A percentile compares a stretch with the other conserved stretches of the same genome.
These are phyloP conservation scores for Trichonephila clavipes DNA, from an alignment of 1,140 invertebrate genomes.

Conservation along the genomic window DNA sequence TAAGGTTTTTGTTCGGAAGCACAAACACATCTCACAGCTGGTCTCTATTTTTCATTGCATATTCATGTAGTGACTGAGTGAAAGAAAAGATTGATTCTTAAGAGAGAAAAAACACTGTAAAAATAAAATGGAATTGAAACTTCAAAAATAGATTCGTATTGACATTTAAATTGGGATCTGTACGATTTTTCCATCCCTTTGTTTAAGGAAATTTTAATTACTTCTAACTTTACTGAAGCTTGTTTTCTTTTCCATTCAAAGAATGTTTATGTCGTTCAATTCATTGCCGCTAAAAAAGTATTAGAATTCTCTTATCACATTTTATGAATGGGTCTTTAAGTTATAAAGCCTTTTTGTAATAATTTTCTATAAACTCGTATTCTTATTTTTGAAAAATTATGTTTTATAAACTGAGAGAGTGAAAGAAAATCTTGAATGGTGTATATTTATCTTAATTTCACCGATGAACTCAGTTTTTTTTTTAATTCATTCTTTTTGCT, in stretches of 20 bases:
- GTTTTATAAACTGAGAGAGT: slow-evolving; percentile 39
- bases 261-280: slow-evolving; percentile 28
- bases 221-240: slow-evolving; percentile 56
- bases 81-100: slow-evolving; percentile 45
- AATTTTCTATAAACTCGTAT: neutral
- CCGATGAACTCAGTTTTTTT: neutral
- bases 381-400: neutral
- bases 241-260: slow-evolving; percentile 34
- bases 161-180: slow-evolving; percentile 70
- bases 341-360: slow-evolving; percentile 54
- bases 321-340: slow-evolving; percentile 51
- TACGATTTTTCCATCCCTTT: slow-evolving; percentile 44
- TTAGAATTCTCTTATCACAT: slow-evolving; percentile 43
- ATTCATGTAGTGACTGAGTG: slow-evolving; percentile 55
- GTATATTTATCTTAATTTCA: slow-evolving; percentile 61
- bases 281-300: slow-evolving; percentile 47
- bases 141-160: slow-evolving; percentile 66
- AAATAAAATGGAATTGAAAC: slow-evolving; percentile 57
- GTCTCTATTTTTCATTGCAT: slow-evolving; percentile 56
- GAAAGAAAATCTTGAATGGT: slow-evolving; percentile 34
- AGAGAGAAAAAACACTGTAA: neutral
- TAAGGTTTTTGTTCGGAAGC: slow-evolving; percentile 53
- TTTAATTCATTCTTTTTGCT: neutral
- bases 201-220: slow-evolving; percentile 67
- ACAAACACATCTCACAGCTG: slow-evolving; percentile 50